phyloP scores from a whole-genome alignment of 2,888 invertebrate genomes.

The Drosophila vallismaia region DNA sequence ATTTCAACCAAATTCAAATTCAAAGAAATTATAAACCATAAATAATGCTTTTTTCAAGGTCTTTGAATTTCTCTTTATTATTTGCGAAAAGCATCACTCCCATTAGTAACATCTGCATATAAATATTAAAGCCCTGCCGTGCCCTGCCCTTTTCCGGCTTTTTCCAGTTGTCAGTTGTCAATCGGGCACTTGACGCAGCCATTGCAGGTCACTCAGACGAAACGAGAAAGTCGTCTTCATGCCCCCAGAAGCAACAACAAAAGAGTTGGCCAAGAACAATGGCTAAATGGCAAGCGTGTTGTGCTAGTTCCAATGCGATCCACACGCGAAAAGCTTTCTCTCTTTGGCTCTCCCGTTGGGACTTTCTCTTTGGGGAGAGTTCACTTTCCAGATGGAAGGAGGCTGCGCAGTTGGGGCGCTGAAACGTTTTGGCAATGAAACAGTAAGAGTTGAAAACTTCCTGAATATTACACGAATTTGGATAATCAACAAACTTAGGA shows the following conservation, averaged over 20 bases:
- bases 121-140: conserved; percentile 5
- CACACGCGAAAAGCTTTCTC: conserved; percentile 46
- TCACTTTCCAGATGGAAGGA: conserved; percentile 51
- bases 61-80: not conserved
- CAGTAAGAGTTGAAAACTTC: conserved; percentile 11
- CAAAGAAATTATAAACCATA: no score
- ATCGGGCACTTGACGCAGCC: conserved; percentile 38
- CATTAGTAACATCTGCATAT: not conserved
- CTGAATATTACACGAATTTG: conserved; percentile 11
- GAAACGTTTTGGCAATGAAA: conserved; percentile 37
- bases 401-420: conserved; percentile 38
- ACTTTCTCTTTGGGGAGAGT: conserved; percentile 6
- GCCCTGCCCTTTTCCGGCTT: conserved; percentile 7
- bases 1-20: no score
- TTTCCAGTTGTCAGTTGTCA: conserved; percentile 29
- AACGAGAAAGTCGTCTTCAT: conserved; percentile 12
- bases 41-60: not conserved
- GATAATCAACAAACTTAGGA: conserved; percentile 35
- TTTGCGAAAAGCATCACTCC: not conserved
- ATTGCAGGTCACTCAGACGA: conserved; percentile 41
- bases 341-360: not conserved
- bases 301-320: conserved; percentile 60
- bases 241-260: conserved; percentile 21
- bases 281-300: conserved; percentile 43
- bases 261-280: conserved; percentile 25